phyloP scores from a whole-genome alignment of 2,113 vertebrate species.

The Rhadina sibilatrix region DNA sequence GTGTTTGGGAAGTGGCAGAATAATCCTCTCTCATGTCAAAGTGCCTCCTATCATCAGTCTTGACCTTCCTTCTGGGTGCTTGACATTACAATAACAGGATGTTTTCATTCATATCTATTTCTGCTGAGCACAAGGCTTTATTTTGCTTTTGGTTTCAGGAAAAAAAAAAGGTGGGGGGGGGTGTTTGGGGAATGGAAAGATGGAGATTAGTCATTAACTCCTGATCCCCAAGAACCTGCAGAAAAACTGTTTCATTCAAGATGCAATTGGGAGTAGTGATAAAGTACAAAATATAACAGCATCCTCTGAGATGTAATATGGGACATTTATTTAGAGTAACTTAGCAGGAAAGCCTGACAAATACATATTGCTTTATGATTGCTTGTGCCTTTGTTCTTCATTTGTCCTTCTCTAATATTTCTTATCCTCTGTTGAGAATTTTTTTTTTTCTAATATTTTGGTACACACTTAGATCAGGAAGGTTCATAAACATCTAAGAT shows the following conservation, averaged over 20 bases:
- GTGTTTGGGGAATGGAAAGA: not conserved
- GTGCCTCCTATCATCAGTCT: not conserved
- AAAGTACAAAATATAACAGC: not conserved
- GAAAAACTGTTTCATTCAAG: not conserved
- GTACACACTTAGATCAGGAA: not conserved
- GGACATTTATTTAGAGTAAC: not conserved
- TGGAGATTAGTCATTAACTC: not conserved
- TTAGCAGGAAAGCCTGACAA: not conserved
- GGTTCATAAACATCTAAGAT: not conserved
- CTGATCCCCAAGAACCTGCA: not conserved
- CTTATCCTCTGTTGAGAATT: not conserved
- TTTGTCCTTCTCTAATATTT: not conserved
- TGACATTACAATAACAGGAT: not conserved
- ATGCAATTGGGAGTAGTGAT: not conserved
- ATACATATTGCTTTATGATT: not conserved
- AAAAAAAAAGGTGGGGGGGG: rapidly evolving
- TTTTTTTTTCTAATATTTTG: not conserved
- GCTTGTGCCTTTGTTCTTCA: not conserved
- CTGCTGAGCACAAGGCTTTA: not conserved
- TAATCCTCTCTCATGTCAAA: not conserved
- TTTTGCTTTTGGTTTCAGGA: not conserved
- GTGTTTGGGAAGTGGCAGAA: not conserved
- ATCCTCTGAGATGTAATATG: not conserved
- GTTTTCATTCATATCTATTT: not conserved
- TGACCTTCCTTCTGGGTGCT: not conserved